Base-by-base conservation (phyloP, 92 coral and sea anemone genomes). In the Diadumene lineata region DNA sequence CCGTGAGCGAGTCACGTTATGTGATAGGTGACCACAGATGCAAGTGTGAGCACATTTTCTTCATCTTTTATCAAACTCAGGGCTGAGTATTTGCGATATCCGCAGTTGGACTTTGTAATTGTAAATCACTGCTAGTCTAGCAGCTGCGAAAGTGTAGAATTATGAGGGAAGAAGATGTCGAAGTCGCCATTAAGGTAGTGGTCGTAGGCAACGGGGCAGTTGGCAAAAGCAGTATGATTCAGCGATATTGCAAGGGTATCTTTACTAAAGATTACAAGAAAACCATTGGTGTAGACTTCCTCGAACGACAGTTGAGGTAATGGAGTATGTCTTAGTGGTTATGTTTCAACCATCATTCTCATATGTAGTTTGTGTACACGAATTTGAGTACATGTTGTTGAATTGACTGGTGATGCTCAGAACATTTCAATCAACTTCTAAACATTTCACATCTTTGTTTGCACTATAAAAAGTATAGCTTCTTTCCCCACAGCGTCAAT, bases 101-200 rank as follows among this genome's bases (percentile, higher is more conserved):
- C 13, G 29, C 26, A 16, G n/a, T 43, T 15, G 21, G 15, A 62
- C 68, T 10, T 16, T 62, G 1, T 13, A 43, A 1, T 62, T 29
- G 38, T 28, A 27, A 26, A 31, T 62, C 68, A 7, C 38, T 43
- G 31, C 31, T 29, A 7, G 7, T 21, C 19, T 30, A 62, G 68
- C 1, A 28, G 38, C 13, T 43, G 19, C 50, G 24, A 60, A 61
- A 22, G 27, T 24, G 33, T 28, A 62, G 51, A 38, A 84, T 16
- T 48, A 94, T 94, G 98, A 83, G 96, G 16, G 98, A 94, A 71
- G 98, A 94, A 82, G 98, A 94, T 86, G 98, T 94, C n/a, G 98
- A 94, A 78, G 97, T 93, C 17, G 98, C 98, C 58, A 94, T 94
- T 62, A 94, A 94, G 70, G 98, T 94, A 0, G 98, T 94, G 60